Evolutionary conservation across 2,113 vertebrate species (phyloP), one percentile per base, ranked within the genome.

Genomic region (Pygathrix nemaeus): DNA sequence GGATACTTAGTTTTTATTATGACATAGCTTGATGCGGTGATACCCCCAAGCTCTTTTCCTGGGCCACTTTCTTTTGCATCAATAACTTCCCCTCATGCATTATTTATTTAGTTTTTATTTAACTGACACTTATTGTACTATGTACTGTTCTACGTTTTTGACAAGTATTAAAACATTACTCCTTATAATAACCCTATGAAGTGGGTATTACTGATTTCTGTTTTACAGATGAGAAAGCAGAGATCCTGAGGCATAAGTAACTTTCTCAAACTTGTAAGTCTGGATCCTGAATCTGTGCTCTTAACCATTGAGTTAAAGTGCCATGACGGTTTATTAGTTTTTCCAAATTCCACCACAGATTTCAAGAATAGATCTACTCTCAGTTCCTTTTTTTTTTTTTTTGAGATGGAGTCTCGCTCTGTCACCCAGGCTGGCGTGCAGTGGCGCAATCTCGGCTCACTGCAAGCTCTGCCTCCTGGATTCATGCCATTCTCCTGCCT

Each of bases 101-200:
- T 90, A 55, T 95, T 93, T 61, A 72, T 68, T 59, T 66, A 68
- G n/a, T 75, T 88, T 88, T 66, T 35, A 48, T 93, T 88, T 97
- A 84, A 57, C 6, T 40, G 32, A 18, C 25, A 85, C 18, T 92
- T 78, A 43, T 25, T 79, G 32, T 96, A 8, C 73, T 27, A 93
- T 59, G 32, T 35, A 59, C 16, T 70, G 23, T 48, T 68, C 6
- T 90, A 85, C 32, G 18, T 43, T 81, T 89, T 72, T 90, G 38
- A 96, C 43, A 93, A 96, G 96, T 55, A 83, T 61, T 79, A 66
- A 94, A 90, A 68, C 14, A 90, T 21, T 50, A 82, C 20, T 81
- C 20, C 38, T 95, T 94, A 6, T 45, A 75, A 43, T 66, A 96
- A 83, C 23, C 8, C 25, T 83, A 5, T 75, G 18, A 64, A 70